Evolutionary conservation across 2,888 invertebrate species (phyloP), one percentile per base, ranked within the genome.

Genomic region (Cheilosia impressa): DNA sequence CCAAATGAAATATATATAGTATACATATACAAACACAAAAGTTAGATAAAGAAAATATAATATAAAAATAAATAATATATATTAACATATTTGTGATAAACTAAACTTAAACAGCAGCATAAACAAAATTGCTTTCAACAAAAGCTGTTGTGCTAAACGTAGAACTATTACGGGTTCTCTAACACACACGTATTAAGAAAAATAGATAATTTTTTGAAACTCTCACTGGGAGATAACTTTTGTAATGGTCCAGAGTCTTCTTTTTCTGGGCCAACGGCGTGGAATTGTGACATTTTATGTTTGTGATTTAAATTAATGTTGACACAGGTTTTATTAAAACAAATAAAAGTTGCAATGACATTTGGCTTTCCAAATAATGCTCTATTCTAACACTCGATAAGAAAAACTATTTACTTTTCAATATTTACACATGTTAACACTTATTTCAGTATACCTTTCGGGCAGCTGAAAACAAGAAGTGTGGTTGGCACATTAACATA

Each of bases 31-130:
- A 85, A 75, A 85, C 75, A 85, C 62, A 62, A 71, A 75, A 62
- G 60, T 60, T 84, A 84, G 83, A 76, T 81, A 83, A 83, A 83
- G 9, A 73, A 79, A 83, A 73, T 68, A 62, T 55, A 47, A 62
- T 24, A 58, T 43, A 66, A 75, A 17, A 41, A 38, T 38, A 52
- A 55, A 52, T n/a, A 72, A 53, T 50, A 63, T 68, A 65, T 66
- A 84, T 82, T 72, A 78, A 83, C 58, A 76, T 81, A 77, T 81
- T 85, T 85, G 85, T 85, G 85, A 85, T 85, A 85, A 81, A 85
- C 68, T 68, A 80, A 85, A 81, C 43, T 57, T 63, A 63, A 85
- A 81, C 34, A 58, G 34, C 38, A 4, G 63, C 45, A 58, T 66
- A 57, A 63, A 41, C 50, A 53, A 68, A 43, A 68, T 47, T 31